phyloP scores from a whole-genome alignment of 2,113 vertebrate species.

The Neolamprologus cancellatus region DNA sequence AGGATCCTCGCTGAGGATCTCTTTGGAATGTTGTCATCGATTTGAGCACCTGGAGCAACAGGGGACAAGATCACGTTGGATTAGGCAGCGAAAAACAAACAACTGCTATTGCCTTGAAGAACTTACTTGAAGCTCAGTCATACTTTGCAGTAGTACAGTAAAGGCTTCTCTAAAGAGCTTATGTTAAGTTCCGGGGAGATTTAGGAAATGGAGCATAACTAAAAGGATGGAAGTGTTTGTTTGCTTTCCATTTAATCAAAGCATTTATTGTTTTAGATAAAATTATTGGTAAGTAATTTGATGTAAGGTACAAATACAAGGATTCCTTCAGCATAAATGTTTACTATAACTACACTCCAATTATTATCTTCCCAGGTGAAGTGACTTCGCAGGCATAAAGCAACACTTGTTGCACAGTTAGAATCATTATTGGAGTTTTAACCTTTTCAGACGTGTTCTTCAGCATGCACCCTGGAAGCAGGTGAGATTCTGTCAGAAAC shows the following conservation, averaged over 20 bases:
- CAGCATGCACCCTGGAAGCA: background rate
- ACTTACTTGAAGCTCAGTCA: background rate
- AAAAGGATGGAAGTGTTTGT: background rate
- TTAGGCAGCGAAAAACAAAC: slow-evolving; percentile 12
- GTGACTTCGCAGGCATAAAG: background rate
- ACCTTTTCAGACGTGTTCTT: background rate
- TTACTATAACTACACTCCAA: background rate
- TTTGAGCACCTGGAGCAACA: slow-evolving; percentile 80
- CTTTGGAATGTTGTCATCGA: slow-evolving; percentile 93
- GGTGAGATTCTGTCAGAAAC: background rate
- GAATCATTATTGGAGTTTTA: background rate
- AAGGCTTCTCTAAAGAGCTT: background rate
- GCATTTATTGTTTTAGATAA: background rate
- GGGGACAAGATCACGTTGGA: background rate
- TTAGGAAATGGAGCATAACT: background rate
- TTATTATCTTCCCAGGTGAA: background rate
- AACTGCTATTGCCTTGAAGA: background rate
- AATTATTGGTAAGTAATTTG: background rate
- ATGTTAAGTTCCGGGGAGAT: background rate
- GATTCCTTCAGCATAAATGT: background rate
- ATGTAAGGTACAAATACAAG: background rate
- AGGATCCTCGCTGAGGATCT: slow-evolving; percentile 90
- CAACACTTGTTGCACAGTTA: background rate
- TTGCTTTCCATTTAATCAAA: background rate
- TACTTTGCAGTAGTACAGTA: background rate